phyloP scores from a whole-genome alignment of 1,140 invertebrate species.

The Calliphora vicina region DNA sequence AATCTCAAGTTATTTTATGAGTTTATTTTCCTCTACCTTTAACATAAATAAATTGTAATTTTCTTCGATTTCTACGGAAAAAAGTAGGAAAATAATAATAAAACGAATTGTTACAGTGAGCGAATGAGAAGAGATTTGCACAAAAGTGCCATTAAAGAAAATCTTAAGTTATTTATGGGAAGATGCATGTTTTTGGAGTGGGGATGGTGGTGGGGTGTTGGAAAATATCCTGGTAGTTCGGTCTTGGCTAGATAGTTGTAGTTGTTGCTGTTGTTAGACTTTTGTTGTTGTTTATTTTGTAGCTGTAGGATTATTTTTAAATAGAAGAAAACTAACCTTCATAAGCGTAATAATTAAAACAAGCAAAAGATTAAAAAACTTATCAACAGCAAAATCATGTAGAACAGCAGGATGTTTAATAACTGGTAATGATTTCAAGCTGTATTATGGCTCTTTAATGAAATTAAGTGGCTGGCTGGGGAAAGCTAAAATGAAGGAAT shows the following conservation, averaged over 20 bases:
- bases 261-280: not conserved
- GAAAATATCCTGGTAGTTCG: too few species aligned
- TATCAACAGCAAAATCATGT: too few species aligned
- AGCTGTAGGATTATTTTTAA: not conserved
- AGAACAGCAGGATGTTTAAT: too few species aligned
- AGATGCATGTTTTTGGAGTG: not conserved
- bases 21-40: not conserved
- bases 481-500: too few species aligned
- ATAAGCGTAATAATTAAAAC: not conserved
- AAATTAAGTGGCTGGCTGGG: too few species aligned
- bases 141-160: conserved; percentile 9
- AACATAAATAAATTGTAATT: not conserved
- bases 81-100: not conserved
- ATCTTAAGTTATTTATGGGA: not conserved
- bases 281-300: not conserved
- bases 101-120: too few species aligned
- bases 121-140: not conserved
- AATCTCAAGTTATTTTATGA: not conserved
- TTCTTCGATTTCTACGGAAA: not conserved
- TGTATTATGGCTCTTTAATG: too few species aligned
- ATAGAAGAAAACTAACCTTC: not conserved
- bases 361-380: not conserved
- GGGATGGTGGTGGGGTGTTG: not conserved
- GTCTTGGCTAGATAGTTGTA: too few species aligned
- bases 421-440: too few species aligned